A percentile compares a stretch with the other conserved stretches of the same genome.
phyloP scores from a whole-genome alignment of 2,113 vertebrate genomes.

The Cebidichthys violaceus region DNA sequence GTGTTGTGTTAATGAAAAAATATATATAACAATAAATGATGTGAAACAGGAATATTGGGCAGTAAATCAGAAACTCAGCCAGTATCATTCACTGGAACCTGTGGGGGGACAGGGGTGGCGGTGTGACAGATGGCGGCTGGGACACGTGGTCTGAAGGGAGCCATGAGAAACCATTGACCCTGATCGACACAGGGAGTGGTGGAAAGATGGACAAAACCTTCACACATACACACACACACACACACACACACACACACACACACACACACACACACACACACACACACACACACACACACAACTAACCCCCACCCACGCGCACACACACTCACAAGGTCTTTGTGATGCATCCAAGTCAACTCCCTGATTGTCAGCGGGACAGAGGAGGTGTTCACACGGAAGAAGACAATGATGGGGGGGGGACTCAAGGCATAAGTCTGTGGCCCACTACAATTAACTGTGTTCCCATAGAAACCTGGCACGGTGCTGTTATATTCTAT shows the following conservation, averaged over 20 bases:
- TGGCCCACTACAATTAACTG: background rate
- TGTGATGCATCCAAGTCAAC: constrained; percentile 48
- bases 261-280: constrained; percentile 45
- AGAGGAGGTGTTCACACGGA: constrained; percentile 54
- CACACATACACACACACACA: no score
- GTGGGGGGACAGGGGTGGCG: constrained; percentile 15
- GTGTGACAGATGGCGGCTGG: constrained; percentile 65
- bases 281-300: constrained; percentile 36
- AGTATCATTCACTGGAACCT: constrained; percentile 12
- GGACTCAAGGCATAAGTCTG: background rate
- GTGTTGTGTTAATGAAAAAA: background rate
- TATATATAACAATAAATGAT: background rate
- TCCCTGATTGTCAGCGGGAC: constrained; percentile 34
- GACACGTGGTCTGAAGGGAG: constrained; percentile 45
- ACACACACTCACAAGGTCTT: constrained; percentile 45
- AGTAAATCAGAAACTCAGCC: background rate
- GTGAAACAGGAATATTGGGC: background rate
- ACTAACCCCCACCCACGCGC: constrained; percentile 10
- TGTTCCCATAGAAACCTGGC: background rate
- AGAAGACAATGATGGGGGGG: constrained; percentile 30
- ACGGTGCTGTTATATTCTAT: background rate
- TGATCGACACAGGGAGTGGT: constrained; percentile 20
- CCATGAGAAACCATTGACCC: constrained; percentile 72
- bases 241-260: constrained; percentile 31
- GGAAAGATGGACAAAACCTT: constrained; percentile 15